Conservation (phyloP, 2,797 vertebrate genomes). For the Sciurus carolinensis region DNA sequence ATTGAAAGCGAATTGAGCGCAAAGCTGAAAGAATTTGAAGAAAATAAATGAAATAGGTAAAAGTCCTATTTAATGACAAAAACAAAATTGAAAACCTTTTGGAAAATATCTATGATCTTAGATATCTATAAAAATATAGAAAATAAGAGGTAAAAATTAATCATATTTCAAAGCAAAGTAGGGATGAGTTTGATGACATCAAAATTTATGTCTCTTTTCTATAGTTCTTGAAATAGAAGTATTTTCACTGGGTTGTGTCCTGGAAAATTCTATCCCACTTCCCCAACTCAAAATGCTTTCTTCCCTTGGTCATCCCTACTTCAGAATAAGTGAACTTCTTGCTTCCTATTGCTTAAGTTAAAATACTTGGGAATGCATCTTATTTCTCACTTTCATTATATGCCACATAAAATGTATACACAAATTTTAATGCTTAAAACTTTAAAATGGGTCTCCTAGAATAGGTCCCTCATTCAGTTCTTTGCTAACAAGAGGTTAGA, state of each 20-base stretch:
- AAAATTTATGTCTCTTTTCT: not conserved
- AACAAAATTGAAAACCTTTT: not conserved
- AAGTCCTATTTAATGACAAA: not conserved
- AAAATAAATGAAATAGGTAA: too few species aligned
- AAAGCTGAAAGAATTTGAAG: not conserved
- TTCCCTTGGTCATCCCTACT: not conserved
- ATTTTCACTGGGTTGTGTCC: not conserved
- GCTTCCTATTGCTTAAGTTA: not conserved
- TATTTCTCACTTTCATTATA: not conserved
- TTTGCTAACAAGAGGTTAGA: not conserved
- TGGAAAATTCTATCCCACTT: not conserved
- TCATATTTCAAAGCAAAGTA: not conserved
- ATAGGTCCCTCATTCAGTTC: not conserved
- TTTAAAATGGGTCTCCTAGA: not conserved
- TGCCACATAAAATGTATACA: not conserved
- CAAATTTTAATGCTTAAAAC: not conserved
- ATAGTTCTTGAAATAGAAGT: not conserved
- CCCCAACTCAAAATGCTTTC: not conserved
- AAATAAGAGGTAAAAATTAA: not conserved
- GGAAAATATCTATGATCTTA: not conserved
- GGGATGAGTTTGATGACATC: not conserved
- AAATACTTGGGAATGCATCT: not conserved
- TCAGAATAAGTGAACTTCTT: not conserved
- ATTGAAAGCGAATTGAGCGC: not conserved
- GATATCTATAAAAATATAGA: not conserved